Evolutionary conservation across 2,888 invertebrate species (phyloP), one percentile per base, ranked within the genome.

Genomic region (Acleris literana): DNA sequence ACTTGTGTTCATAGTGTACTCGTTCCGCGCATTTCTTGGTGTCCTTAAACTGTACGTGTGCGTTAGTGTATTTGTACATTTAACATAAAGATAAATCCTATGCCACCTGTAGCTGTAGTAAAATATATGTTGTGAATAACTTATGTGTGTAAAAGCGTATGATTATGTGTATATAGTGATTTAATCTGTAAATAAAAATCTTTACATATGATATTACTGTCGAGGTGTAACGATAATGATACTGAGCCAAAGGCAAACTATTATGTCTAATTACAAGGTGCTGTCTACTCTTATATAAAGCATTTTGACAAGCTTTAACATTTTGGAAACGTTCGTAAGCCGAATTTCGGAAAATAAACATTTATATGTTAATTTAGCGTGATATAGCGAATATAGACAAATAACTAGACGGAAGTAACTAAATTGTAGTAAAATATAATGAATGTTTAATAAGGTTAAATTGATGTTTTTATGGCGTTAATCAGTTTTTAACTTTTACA

Each of bases 161-260:
- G 65, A 67, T 66, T 81, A 73, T 80, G 69, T 82, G 80, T 82
- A 79, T 81, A 83, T 79, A 81, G 73, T 70, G 76, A 70, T 69
- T 72, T 71, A 63, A 70, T 70, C 16, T 77, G 74, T 76, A 74
- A 74, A 78, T 78, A 76, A 78, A 86, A 88, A 88, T 87, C 86
- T 88, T n/a, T 88, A 76, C 76, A 63, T 76, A 70, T 71, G 69
- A 53, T 68, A 72, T 70, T 74, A 73, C 63, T 74, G 72, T 69
- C 65, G 64, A 62, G 59, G 53, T 70, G 70, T 74, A 74, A 74
- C 78, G 78, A 82, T 74, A 74, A 74, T 79, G 78, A 82, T 83
- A 82, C 79, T 87, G 82, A 88, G 90, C 90, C 90, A 89, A 90
- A 91, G 91, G 90, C 90, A 85, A 82, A 81, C 79, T 79, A 72